Conservation (phyloP, 2,113 vertebrate genomes). For the Rutilus rutilus region DNA sequence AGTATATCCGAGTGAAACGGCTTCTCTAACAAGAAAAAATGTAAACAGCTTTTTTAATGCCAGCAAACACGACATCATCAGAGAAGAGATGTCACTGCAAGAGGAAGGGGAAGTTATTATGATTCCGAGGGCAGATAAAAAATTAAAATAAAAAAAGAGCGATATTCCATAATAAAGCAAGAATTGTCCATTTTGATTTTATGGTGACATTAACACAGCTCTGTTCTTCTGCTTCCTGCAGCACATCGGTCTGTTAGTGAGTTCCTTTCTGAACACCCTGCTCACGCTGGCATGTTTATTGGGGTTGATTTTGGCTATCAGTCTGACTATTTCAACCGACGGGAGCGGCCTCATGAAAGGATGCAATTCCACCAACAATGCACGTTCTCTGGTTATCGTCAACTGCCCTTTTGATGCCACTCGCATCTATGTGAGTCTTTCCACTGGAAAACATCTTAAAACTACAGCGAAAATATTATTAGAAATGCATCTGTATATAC, state of each 20-base stretch:
- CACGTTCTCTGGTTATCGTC: conserved; percentile 75
- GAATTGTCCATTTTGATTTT: too few relatives aligned
- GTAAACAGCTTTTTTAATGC: too few relatives aligned
- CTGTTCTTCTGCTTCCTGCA: conserved; percentile 59
- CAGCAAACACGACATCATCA: too few relatives aligned
- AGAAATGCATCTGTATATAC: neutral
- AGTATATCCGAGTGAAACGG: too few relatives aligned
- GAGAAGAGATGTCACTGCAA: too few relatives aligned
- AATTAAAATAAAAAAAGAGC: too few relatives aligned
- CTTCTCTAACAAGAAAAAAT: too few relatives aligned
- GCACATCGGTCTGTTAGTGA: conserved; percentile 83
- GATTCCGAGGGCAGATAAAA: too few relatives aligned
- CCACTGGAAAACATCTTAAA: neutral
- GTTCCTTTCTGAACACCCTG: conserved; percentile 80
- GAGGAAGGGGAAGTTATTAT: too few relatives aligned
- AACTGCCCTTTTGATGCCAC: conserved; percentile 92
- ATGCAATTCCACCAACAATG: conserved; percentile 80
- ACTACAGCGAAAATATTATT: neutral
- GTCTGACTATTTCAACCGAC: conserved; percentile 79
- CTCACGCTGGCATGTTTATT: conserved; percentile 82
- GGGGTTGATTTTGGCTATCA: conserved; percentile 83
- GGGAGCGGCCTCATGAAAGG: conserved; percentile 81
- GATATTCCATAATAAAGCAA: too few relatives aligned
- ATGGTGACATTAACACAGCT: neutral
- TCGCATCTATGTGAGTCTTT: conserved; percentile 88